phyloP scores from a whole-genome alignment of 2,888 invertebrate species.

The Andrena marginata region DNA sequence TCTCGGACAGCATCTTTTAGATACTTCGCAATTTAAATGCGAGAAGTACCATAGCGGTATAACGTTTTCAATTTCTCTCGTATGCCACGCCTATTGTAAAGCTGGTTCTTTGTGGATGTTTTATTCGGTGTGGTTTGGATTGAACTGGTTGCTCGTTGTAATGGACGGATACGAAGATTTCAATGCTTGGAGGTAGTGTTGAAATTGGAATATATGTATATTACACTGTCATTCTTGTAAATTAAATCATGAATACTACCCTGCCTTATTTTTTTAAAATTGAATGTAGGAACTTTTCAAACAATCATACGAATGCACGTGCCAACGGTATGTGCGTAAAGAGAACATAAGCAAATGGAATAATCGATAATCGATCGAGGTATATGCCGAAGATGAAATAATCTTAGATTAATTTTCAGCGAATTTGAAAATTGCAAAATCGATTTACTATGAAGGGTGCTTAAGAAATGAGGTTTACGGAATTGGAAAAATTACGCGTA shows the following conservation, averaged over 20 bases:
- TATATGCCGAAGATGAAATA: neutral
- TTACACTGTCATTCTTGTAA: neutral
- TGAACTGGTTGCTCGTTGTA: slow-evolving; percentile 36
- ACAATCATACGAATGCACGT: neutral
- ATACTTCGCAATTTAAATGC: neutral
- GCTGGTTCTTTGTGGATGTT: slow-evolving; percentile 21
- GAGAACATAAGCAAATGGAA: neutral
- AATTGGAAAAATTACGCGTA: slow-evolving; percentile 6
- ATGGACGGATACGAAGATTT: slow-evolving; percentile 37
- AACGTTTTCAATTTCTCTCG: slow-evolving; percentile 5
- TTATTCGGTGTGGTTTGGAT: slow-evolving; percentile 8
- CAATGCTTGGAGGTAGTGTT: slow-evolving; percentile 12
- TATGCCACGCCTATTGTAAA: slow-evolving; percentile 46
- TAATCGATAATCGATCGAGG: neutral
- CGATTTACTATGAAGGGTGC: neutral
- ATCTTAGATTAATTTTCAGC: neutral
- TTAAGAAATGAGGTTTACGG: neutral
- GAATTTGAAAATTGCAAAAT: neutral
- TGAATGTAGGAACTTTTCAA: neutral
- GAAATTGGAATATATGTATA: neutral
- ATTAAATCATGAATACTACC: too few species aligned
- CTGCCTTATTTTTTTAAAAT: neutral
- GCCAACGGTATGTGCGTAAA: neutral
- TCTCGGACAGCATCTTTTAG: neutral
- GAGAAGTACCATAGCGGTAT: neutral